Conservation (phyloP, 2,113 vertebrate species). For the Numenius arquata region DNA sequence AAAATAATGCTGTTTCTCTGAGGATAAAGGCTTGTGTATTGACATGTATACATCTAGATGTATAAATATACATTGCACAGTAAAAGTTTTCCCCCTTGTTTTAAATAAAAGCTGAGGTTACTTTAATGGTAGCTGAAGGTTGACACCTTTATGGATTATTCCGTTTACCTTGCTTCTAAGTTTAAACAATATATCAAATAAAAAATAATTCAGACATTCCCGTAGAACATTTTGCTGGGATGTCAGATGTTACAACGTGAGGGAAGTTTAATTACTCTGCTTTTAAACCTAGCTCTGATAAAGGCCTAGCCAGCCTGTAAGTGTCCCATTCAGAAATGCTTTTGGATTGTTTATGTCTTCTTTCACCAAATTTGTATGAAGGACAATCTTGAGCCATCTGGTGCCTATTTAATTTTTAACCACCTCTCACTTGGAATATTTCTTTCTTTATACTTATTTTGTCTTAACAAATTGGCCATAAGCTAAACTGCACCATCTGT, state of each 20-base stretch:
- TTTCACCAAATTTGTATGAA: conserved; percentile 81
- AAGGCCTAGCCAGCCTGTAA: conserved; percentile 58
- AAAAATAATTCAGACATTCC: neutral
- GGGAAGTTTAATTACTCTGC: conserved; percentile 7
- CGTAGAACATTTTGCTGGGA: neutral
- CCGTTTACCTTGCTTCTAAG: neutral
- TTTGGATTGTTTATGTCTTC: conserved; percentile 68
- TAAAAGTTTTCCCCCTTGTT: neutral
- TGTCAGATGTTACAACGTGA: neutral
- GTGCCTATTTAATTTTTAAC: conserved; percentile 85
- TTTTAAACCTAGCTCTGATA: conserved; percentile 52
- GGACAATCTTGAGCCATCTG: conserved; percentile 82
- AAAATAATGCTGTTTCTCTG: neutral
- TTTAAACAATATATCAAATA: neutral
- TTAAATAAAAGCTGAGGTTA: neutral
- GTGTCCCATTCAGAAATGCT: conserved; percentile 71
- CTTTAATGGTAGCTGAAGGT: neutral
- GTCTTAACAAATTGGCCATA: conserved; percentile 86
- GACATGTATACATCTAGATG: neutral
- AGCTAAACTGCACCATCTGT: conserved; percentile 90
- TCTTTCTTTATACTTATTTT: conserved; percentile 84
- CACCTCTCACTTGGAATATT: conserved; percentile 84
- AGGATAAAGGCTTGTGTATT: neutral
- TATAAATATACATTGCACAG: neutral
- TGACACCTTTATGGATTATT: neutral